These are phyloP conservation scores for Notarius quadriscutis DNA, from an alignment of 2,113 vertebrate species.

Conservation along the genomic window DNA sequence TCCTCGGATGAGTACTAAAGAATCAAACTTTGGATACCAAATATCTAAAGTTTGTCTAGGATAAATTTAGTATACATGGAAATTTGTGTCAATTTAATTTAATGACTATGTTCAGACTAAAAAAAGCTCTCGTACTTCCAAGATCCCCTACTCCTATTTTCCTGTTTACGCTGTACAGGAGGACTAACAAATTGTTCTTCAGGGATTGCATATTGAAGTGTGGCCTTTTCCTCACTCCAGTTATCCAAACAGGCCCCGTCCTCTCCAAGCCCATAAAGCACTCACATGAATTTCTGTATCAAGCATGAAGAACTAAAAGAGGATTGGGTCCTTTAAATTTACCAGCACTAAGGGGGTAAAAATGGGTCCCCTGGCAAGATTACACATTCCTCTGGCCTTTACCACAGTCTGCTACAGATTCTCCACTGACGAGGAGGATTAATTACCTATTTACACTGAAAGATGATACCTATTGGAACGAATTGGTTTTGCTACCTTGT, in stretches of 20 bases:
- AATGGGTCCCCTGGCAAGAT: constrained; percentile 61
- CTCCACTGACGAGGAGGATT: constrained; percentile 25
- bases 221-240: constrained; percentile 40
- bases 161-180: constrained; percentile 39
- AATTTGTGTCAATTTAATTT: neutral
- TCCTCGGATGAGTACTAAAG: neutral
- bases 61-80: neutral
- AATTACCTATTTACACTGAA: constrained; percentile 20
- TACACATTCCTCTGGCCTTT: constrained; percentile 63
- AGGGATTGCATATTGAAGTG: constrained; percentile 27
- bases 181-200: constrained; percentile 36
- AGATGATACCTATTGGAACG: neutral
- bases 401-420: constrained; percentile 62
- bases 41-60: neutral
- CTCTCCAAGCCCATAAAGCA: constrained; percentile 47
- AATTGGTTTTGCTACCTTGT: neutral
- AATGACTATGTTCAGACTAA: neutral
- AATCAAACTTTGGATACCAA: neutral
- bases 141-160: constrained; percentile 10
- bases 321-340: constrained; percentile 55
- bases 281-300: constrained; percentile 28
- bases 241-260: constrained; percentile 53
- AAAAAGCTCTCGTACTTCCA: neutral
- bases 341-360: constrained; percentile 38
- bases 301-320: constrained; percentile 35